Evolutionary conservation across 2,888 invertebrate species (phyloP).

Genomic region (Noctua fimbriata): DNA sequence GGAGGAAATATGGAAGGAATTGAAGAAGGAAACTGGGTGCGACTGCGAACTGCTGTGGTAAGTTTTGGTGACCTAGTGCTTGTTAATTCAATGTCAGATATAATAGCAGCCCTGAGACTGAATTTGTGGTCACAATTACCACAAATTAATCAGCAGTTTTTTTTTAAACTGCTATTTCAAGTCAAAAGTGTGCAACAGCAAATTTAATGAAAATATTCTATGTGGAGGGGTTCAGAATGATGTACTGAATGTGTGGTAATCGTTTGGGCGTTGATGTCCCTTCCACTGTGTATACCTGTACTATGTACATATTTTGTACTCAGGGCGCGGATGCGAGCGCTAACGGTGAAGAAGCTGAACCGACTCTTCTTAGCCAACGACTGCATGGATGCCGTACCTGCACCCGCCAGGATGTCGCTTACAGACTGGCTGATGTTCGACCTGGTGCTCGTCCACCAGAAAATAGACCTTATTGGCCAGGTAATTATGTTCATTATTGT

Average conservation of each 20-base stretch:
- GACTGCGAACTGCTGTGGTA: constrained; percentile 83
- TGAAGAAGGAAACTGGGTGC: constrained; percentile 78
- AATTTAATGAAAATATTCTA: too few species aligned
- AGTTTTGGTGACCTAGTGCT: constrained; percentile 45
- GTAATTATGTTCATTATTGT: constrained; percentile 66
- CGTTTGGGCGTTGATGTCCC: background rate
- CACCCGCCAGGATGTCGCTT: constrained; percentile 78
- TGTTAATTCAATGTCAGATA: background rate
- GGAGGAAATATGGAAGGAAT: constrained; percentile 76
- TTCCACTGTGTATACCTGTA: background rate
- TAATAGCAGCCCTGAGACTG: background rate
- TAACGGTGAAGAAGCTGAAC: constrained; percentile 83
- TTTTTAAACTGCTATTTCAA: too few species aligned
- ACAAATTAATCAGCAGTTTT: too few species aligned
- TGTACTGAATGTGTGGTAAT: background rate
- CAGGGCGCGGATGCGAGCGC: constrained; percentile 83
- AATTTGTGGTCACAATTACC: background rate
- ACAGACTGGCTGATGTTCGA: constrained; percentile 87
- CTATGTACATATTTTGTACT: background rate
- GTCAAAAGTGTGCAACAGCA: background rate
- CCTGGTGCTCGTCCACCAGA: constrained; percentile 83
- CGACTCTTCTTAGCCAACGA: constrained; percentile 79
- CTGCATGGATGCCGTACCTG: constrained; percentile 69
- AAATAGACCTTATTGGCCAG: constrained; percentile 82
- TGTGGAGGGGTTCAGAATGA: background rate